Conservation (phyloP, 2,797 vertebrate species). For the Vireo griseus region DNA sequence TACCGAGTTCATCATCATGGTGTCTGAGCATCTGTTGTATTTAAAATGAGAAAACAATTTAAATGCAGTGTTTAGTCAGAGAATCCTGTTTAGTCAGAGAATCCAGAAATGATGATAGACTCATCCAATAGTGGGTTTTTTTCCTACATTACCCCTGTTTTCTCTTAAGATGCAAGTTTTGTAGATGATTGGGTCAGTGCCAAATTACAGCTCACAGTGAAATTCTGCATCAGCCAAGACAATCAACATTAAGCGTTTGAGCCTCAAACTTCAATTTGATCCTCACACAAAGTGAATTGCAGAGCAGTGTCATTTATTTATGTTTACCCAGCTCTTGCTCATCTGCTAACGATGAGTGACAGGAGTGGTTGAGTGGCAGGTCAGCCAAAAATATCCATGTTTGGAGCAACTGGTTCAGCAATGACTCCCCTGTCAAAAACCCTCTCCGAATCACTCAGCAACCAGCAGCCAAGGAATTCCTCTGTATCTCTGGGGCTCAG, state of each 20-base stretch:
- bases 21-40: constrained; percentile 37
- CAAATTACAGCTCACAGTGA: not conserved
- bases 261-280: constrained; percentile 1
- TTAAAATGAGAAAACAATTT: constrained; percentile 33
- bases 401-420: not conserved
- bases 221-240: not conserved
- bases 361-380: not conserved
- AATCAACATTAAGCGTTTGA: not conserved
- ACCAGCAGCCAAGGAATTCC: not conserved
- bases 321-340: not conserved
- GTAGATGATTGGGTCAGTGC: not conserved
- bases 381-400: not conserved
- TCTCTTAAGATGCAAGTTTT: not conserved
- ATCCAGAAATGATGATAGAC: not conserved
- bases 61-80: constrained; percentile 21
- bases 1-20: not conserved
- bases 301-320: not conserved
- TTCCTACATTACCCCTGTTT: not conserved
- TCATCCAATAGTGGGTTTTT: not conserved
- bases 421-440: not conserved
- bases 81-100: not conserved
- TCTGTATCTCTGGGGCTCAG: not conserved
- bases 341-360: not conserved
- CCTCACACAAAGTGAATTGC: not conserved
- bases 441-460: not conserved